Evolutionary conservation across 2,113 vertebrate genomes (phyloP).

Genomic region (Toxotes chatareus): DNA sequence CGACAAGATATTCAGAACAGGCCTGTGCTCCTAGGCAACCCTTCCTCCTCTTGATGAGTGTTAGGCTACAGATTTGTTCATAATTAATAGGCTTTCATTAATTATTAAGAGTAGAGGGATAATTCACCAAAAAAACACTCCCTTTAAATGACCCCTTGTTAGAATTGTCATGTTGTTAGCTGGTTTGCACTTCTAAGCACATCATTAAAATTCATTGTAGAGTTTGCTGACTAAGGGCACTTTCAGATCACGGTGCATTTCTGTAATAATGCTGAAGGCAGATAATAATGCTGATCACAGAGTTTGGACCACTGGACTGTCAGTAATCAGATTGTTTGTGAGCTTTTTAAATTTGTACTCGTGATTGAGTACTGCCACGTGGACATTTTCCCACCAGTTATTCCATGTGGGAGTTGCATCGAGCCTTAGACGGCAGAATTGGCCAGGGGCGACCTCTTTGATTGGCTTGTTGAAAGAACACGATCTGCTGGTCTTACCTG

Average conservation of each 20-base stretch:
- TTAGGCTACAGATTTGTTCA: constrained; percentile 78
- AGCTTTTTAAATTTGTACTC: constrained; percentile 47
- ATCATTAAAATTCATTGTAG: constrained; percentile 66
- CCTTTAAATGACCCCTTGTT: constrained; percentile 42
- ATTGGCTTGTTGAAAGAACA: constrained; percentile 57
- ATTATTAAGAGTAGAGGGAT: constrained; percentile 75
- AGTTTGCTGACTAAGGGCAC: constrained; percentile 57
- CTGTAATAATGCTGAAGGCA: constrained; percentile 23
- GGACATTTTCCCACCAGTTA: constrained; percentile 29
- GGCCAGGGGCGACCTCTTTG: constrained; percentile 42
- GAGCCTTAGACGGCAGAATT: constrained; percentile 29
- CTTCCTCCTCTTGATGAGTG: constrained; percentile 48
- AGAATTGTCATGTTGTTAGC: constrained; percentile 19
- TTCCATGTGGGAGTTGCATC: constrained; percentile 17
- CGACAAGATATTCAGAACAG: constrained; percentile 52
- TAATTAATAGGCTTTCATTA: constrained; percentile 79
- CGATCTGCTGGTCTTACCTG: constrained; percentile 47
- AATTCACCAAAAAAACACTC: constrained; percentile 45
- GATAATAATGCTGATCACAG: constrained; percentile 10
- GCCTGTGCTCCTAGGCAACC: constrained; percentile 67
- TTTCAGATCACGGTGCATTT: constrained; percentile 50
- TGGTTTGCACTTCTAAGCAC: constrained; percentile 49
- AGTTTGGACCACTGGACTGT: constrained; percentile 41
- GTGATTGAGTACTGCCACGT: constrained; percentile 34
- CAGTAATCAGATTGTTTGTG: constrained; percentile 63